These are phyloP conservation scores for Melinaea menophilus DNA, from an alignment of 2,888 invertebrate species.

Conservation along the genomic window DNA sequence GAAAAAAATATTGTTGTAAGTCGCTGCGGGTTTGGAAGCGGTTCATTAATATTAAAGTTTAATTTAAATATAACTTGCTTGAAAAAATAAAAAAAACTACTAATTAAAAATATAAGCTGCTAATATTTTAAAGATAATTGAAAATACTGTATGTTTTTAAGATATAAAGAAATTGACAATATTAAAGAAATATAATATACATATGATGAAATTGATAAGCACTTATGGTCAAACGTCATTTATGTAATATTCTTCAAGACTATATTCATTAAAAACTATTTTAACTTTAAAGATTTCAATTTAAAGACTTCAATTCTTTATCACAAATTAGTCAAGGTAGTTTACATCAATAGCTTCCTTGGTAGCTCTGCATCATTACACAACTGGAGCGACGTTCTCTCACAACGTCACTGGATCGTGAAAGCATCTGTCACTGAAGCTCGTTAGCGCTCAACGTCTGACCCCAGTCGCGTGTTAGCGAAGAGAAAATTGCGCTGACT, in stretches of 20 bases:
- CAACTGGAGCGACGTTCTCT: conserved; percentile 2
- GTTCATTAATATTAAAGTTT: conserved; percentile 4
- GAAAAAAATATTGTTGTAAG: background rate
- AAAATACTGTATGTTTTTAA: no score
- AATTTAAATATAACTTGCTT: background rate
- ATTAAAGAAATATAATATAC: no score
- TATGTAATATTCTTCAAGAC: no score
- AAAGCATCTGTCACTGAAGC: conserved; percentile 41
- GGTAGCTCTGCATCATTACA: conserved; percentile 6
- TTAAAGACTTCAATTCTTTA: no score
- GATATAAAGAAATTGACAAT: no score
- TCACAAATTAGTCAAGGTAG: no score
- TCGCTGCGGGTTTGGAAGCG: conserved; percentile 6
- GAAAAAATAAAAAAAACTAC: background rate
- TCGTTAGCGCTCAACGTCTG: conserved; percentile 46
- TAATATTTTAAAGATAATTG: no score
- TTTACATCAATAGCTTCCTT: background rate
- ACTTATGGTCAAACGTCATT: no score
- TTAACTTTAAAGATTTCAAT: no score
- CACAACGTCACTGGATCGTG: conserved; percentile 4
- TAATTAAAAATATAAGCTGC: background rate
- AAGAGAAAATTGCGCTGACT: conserved; percentile 60
- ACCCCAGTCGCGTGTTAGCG: conserved; percentile 45
- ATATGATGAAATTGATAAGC: no score
- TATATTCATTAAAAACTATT: no score